Percentiles rank a stretch among this genome's conserved stretches.
Evolutionary conservation across 1,140 invertebrate species (phyloP).

Genomic region (Tyrophagus putrescentiae): DNA sequence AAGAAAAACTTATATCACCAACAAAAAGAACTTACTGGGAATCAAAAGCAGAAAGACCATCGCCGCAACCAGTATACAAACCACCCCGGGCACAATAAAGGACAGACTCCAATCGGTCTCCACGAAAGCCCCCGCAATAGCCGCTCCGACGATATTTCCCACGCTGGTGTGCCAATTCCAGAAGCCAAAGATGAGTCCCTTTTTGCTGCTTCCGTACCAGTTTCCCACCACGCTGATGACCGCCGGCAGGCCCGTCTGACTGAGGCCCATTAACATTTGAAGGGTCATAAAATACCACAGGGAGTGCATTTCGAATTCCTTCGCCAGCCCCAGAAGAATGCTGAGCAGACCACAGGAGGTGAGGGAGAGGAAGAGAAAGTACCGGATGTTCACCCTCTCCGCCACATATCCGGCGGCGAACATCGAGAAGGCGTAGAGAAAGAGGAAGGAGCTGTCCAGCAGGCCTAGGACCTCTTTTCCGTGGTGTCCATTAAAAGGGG

Average conservation of each 20-base stretch:
- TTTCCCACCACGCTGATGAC: not conserved
- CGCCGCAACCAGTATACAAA: conserved; percentile 59
- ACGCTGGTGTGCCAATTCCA: not conserved
- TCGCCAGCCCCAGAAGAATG: not conserved
- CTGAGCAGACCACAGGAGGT: not conserved
- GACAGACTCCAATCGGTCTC: conserved; percentile 72
- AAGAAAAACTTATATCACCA: no score
- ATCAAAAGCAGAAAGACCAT: conserved; percentile 74
- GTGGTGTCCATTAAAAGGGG: not conserved
- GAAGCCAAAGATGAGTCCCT: not conserved
- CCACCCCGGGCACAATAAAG: conserved; percentile 79
- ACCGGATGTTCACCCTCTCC: not conserved
- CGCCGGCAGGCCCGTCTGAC: not conserved
- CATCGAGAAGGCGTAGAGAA: not conserved
- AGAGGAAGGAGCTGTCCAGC: not conserved
- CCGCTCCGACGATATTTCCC: not conserved
- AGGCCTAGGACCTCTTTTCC: not conserved
- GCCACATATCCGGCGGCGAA: not conserved
- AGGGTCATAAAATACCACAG: not conserved
- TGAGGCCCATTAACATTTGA: not conserved
- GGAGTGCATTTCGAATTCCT: not conserved
- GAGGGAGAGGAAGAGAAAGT: not conserved
- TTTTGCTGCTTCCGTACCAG: not conserved
- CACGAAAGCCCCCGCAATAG: not conserved
- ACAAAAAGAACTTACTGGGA: conserved; percentile 16